These are phyloP conservation scores for Centropus bengalensis DNA, from an alignment of 2,113 vertebrate genomes.

Conservation along the genomic window DNA sequence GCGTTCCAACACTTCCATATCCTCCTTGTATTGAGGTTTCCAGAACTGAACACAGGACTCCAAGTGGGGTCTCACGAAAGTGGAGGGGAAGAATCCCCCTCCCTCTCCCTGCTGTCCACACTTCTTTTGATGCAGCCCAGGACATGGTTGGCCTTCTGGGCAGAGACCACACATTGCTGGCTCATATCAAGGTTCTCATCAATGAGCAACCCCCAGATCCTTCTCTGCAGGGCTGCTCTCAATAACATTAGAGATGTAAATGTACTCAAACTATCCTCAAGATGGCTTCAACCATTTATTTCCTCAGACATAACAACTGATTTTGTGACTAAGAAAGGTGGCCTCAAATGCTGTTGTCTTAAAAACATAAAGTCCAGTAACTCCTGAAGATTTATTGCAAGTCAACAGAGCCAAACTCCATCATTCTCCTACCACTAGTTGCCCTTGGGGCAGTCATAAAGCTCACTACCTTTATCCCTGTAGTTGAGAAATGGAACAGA, in stretches of 20 bases:
- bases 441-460: slow-evolving; percentile 46
- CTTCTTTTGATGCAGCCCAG: no score
- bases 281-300: slow-evolving; percentile 46
- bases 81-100: no score
- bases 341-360: not conserved
- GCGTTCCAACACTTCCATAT: no score
- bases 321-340: slow-evolving; percentile 19
- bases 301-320: slow-evolving; percentile 45
- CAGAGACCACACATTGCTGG: no score
- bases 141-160: no score
- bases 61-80: no score
- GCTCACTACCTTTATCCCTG: slow-evolving; percentile 31
- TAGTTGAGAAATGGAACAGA: slow-evolving; percentile 29
- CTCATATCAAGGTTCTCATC: no score
- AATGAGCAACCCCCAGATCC: no score
- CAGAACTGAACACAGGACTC: no score
- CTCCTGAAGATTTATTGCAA: slow-evolving; percentile 31
- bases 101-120: no score
- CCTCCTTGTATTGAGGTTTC: no score
- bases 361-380: slow-evolving; percentile 5
- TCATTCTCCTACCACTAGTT: slow-evolving; percentile 1
- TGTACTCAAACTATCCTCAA: slow-evolving; percentile 15
- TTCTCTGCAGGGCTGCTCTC: no score
- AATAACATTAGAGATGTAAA: not conserved
- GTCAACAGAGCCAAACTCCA: slow-evolving; percentile 23